Conservation (phyloP, 2,113 vertebrate species). For the Forbesichthys agassizii region DNA sequence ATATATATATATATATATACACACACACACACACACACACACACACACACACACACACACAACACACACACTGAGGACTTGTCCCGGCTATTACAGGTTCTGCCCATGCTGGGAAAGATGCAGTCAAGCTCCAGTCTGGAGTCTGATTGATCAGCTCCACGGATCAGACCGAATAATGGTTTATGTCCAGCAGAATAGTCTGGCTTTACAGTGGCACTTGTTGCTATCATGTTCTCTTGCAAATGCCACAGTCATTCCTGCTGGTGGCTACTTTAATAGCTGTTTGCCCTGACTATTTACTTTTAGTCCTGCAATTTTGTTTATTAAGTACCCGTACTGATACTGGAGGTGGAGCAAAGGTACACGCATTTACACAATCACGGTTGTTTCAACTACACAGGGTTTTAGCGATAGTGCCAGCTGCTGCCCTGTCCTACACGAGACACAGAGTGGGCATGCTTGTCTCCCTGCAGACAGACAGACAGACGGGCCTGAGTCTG, state of each 20-base stretch:
- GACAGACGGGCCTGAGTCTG: constrained; percentile 39
- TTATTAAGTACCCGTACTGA: background rate
- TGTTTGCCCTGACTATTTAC: background rate
- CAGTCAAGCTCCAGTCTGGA: constrained; percentile 48
- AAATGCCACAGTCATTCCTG: background rate
- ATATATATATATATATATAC: too few species aligned
- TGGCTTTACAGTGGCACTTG: background rate
- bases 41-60: too few species aligned
- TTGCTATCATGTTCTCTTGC: background rate
- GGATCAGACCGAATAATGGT: constrained; percentile 48
- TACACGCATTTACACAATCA: background rate
- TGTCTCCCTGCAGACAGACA: constrained; percentile 41
- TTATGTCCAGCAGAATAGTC: constrained; percentile 28
- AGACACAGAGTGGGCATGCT: constrained; percentile 71
- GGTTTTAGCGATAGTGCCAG: constrained; percentile 43
- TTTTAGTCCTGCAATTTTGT: background rate
- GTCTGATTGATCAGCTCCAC: constrained; percentile 64
- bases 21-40: too few species aligned
- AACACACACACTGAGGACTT: constrained; percentile 9
- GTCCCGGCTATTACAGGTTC: constrained; percentile 43
- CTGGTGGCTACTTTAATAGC: background rate
- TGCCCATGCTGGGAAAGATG: constrained; percentile 66
- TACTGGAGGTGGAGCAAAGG: background rate
- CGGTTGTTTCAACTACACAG: too few species aligned
- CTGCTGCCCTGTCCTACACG: constrained; percentile 56